A percentile compares a stretch with the other conserved stretches of the same genome.
phyloP scores from a whole-genome alignment of 2,113 vertebrate genomes.

The Sitta europaea region DNA sequence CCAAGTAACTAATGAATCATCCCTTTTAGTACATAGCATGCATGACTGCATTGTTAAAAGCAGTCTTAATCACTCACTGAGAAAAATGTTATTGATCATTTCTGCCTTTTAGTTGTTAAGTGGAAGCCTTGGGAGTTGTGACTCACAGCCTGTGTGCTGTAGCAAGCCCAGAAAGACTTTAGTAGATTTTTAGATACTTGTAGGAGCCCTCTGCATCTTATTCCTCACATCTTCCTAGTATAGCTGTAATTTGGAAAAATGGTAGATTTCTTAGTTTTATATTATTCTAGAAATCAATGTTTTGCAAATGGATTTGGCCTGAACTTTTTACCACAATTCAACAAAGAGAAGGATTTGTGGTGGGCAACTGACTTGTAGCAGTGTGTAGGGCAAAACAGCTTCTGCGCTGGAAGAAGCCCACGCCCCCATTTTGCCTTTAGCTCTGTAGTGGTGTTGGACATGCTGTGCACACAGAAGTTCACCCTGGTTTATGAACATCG shows the following conservation, averaged over 20 bases:
- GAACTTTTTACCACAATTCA: background rate
- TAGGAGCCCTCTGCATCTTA: background rate
- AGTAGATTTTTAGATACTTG: background rate
- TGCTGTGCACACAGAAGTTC: background rate
- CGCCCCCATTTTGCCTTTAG: background rate
- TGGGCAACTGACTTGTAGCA: background rate
- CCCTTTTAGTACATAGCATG: conserved; percentile 30
- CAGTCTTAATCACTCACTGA: conserved; percentile 45
- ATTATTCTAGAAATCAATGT: background rate
- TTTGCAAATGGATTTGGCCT: background rate
- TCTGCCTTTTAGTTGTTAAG: conserved; percentile 15
- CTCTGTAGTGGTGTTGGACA: background rate
- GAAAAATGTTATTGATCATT: conserved; percentile 21
- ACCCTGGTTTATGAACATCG: background rate
- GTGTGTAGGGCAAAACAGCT: background rate
- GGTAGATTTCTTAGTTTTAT: background rate
- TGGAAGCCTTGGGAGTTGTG: background rate
- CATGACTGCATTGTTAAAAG: conserved; percentile 40
- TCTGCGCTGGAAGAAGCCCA: background rate
- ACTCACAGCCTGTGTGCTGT: background rate
- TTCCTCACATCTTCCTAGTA: background rate
- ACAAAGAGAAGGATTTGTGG: background rate
- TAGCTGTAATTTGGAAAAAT: background rate
- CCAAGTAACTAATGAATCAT: conserved; percentile 35
- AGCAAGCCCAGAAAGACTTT: background rate